These are phyloP conservation scores for Penaeus japonicus DNA, from an alignment of 1,140 invertebrate genomes.

Conservation along the genomic window DNA sequence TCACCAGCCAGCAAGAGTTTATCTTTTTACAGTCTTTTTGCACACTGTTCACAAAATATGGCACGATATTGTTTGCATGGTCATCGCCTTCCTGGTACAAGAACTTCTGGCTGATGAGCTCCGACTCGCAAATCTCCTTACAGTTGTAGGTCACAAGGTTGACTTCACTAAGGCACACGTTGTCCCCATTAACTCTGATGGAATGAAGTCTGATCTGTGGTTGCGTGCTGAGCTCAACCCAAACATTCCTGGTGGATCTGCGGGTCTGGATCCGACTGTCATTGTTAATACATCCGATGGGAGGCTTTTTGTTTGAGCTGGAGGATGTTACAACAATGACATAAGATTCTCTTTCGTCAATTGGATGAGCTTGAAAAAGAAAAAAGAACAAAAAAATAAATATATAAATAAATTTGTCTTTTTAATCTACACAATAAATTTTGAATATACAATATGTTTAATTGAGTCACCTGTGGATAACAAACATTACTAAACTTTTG, in stretches of 20 bases:
- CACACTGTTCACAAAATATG: slow-evolving; percentile 32
- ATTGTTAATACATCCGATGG: slow-evolving; percentile 9
- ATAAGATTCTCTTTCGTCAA: background rate
- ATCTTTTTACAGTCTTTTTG: background rate
- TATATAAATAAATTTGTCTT: background rate
- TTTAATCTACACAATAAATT: background rate
- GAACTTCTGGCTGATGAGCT: slow-evolving; percentile 24
- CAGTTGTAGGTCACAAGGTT: slow-evolving; percentile 24
- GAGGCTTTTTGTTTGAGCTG: background rate
- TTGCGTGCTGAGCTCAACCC: slow-evolving; percentile 8
- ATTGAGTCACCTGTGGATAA: background rate
- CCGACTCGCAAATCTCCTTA: slow-evolving; percentile 22
- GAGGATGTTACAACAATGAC: background rate
- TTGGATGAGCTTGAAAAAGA: background rate
- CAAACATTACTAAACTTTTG: background rate
- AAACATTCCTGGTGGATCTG: background rate
- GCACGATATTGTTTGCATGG: slow-evolving; percentile 24
- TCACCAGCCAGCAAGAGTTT: background rate
- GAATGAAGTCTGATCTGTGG: background rate
- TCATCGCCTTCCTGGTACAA: background rate
- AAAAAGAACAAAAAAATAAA: background rate
- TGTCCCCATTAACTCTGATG: background rate
- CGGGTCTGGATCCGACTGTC: background rate
- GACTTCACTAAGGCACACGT: slow-evolving; percentile 26
- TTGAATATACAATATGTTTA: background rate